Conservation (phyloP, 2,888 invertebrate genomes). For the Caenorhabditis afra region DNA sequence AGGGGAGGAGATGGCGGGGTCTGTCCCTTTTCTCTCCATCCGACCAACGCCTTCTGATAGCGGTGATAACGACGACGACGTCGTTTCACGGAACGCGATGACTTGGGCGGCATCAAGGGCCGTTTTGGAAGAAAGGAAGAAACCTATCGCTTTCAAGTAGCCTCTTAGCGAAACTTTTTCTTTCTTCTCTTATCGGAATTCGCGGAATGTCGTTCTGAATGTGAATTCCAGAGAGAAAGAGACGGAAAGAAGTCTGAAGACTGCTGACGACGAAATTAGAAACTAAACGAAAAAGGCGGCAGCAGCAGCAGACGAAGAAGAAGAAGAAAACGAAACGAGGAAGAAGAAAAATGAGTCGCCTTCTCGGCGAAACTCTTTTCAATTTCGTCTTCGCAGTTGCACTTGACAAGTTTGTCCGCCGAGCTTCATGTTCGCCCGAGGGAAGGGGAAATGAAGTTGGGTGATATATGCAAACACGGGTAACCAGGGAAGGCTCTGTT, state of each 20-base stretch:
- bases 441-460: background rate
- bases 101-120: slow-evolving; percentile 20
- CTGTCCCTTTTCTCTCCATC: slow-evolving; percentile 24
- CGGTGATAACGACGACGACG: slow-evolving; percentile 32
- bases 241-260: background rate
- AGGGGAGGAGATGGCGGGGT: slow-evolving; percentile 15
- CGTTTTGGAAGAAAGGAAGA: slow-evolving; percentile 13
- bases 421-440: slow-evolving; percentile 29
- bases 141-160: too few relatives aligned
- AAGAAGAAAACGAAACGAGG: slow-evolving; percentile 24
- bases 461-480: slow-evolving; percentile 35
- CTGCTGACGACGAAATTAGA: slow-evolving; percentile 14
- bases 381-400: slow-evolving; percentile 48
- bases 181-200: slow-evolving; percentile 8
- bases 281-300: slow-evolving; percentile 10
- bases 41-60: slow-evolving; percentile 21
- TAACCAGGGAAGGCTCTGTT: slow-evolving; percentile 19
- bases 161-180: slow-evolving; percentile 9
- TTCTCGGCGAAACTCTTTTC: slow-evolving; percentile 45
- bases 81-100: slow-evolving; percentile 16
- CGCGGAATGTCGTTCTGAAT: slow-evolving; percentile 13
- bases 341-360: slow-evolving; percentile 25
- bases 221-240: background rate
- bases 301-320: background rate
- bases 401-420: slow-evolving; percentile 50